Percentiles rank a stretch among this genome's conserved stretches.
Evolutionary conservation across 2,888 invertebrate species (phyloP).

Genomic region (Pachymerium ferrugineum): DNA sequence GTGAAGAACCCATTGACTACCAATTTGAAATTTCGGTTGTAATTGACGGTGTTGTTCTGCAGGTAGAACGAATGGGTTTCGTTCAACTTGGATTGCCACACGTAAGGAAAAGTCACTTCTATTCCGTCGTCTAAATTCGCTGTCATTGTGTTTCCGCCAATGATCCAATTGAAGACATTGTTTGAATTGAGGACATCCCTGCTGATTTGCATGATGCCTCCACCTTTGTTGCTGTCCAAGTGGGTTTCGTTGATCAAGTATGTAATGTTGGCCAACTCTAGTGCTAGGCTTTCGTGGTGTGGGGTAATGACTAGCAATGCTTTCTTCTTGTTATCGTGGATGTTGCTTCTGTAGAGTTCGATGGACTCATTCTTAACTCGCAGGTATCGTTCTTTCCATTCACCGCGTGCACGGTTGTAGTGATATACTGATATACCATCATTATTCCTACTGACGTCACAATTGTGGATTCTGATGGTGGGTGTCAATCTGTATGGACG

Average conservation of each 20-base stretch:
- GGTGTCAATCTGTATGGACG: slow-evolving; percentile 18
- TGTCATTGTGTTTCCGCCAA: slow-evolving; percentile 79
- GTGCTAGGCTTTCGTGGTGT: slow-evolving; percentile 71
- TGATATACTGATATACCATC: slow-evolving; percentile 76
- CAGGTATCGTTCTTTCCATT: slow-evolving; percentile 76
- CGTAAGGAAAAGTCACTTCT: slow-evolving; percentile 81
- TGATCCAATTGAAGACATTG: slow-evolving; percentile 90
- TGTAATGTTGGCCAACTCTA: slow-evolving; percentile 83
- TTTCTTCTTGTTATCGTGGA: slow-evolving; percentile 72
- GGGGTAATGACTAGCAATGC: slow-evolving; percentile 78
- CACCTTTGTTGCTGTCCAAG: slow-evolving; percentile 79
- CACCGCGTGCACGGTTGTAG: slow-evolving; percentile 67
- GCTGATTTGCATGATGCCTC: slow-evolving; percentile 75
- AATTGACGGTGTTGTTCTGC: slow-evolving; percentile 77
- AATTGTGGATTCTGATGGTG: slow-evolving; percentile 17
- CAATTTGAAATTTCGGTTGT: slow-evolving; percentile 77
- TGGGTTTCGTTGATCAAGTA: slow-evolving; percentile 79
- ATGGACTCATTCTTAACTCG: slow-evolving; percentile 83
- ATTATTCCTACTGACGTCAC: slow-evolving; percentile 54
- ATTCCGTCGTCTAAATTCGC: slow-evolving; percentile 82
- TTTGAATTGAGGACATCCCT: slow-evolving; percentile 90
- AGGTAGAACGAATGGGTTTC: slow-evolving; percentile 85
- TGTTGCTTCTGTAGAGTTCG: slow-evolving; percentile 69
- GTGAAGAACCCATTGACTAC: slow-evolving; percentile 91
- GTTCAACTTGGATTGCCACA: slow-evolving; percentile 92